Evolutionary conservation across 2,888 invertebrate genomes (phyloP), one percentile per base, ranked within the genome.

Genomic region (Fissipunctia ypsillon): DNA sequence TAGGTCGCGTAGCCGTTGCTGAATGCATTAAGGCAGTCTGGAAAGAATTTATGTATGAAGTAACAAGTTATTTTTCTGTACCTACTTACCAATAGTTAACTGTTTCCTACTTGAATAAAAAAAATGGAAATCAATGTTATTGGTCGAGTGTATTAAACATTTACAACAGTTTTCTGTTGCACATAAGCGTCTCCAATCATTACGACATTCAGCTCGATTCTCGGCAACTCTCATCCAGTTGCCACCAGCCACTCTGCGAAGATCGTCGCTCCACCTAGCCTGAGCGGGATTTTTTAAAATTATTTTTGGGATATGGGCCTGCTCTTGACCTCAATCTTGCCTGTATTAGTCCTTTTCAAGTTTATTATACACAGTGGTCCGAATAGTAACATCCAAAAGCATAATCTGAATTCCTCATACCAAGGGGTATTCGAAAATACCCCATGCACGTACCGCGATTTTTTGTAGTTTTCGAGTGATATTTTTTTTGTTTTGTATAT

Each of bases 1-100:
- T 64, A 80, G 74, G 74, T 80, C 66, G n/a, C 22, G 25, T 14
- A 31, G 48, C 16, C 43, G 41, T 38, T 28, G 9, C 41, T 50
- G 25, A 80, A 60, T 74, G 75, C 54, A 61, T 28, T 28, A 71
- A 22, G 22, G 25, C 38, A n/a, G 35, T 5, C n/a, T 22, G 2
- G 43, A 14, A n/a, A 16, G 19, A 25, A 28, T 41, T 50, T 38
- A 31, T 28, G 12, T 45, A 31, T 38, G 2, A n/a, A 38, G 12
- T 3, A 31, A 52, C 5, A 35, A 22, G 14, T 69, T 41, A 3
- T 14, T 52, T 52, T 50, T 12, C 2, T 9, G 6, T 61, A 25
- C 16, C 43, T 43, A 16, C 41, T 12, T 41, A 41, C 25, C 25
- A 35, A 28, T 9, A 14, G 12, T 25, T 14, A 25, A 12, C 25